Evolutionary conservation across 92 coral and sea anemone genomes (phyloP).

Genomic region (Epizoanthus ramosus): DNA sequence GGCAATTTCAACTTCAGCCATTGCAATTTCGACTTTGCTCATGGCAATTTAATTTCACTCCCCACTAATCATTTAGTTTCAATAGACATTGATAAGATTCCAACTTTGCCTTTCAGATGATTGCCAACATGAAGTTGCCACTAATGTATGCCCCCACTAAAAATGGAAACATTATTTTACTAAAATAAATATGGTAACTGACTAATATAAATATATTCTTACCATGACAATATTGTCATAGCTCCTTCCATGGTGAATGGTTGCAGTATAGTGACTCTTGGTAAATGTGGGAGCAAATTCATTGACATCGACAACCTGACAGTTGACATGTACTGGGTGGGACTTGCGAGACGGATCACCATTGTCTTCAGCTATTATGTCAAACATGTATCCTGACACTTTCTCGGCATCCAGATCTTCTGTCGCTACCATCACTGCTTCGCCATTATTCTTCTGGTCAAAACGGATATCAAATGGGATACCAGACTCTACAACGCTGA

Average conservation of each 20-base stretch:
- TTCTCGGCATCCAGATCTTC: conserved; percentile 84
- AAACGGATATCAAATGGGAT: conserved; percentile 75
- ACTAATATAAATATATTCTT: background rate
- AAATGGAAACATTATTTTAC: too few species aligned
- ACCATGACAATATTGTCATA: conserved; percentile 77
- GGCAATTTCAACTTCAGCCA: too few species aligned
- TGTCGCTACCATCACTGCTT: conserved; percentile 62
- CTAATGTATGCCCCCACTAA: too few species aligned
- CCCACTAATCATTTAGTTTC: too few species aligned
- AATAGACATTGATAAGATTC: too few species aligned
- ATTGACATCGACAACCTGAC: conserved; percentile 83
- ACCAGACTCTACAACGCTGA: conserved; percentile 72
- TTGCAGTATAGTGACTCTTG: conserved; percentile 63
- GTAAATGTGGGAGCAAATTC: conserved; percentile 81
- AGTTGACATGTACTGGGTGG: conserved; percentile 65
- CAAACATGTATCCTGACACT: conserved; percentile 70
- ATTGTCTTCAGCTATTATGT: conserved; percentile 76
- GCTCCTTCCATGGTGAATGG: conserved; percentile 63
- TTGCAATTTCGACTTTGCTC: too few species aligned
- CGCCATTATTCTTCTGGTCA: conserved; percentile 66
- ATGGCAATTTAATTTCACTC: too few species aligned
- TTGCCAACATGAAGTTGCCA: too few species aligned
- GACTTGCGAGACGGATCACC: conserved; percentile 75
- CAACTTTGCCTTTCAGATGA: too few species aligned
- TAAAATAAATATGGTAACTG: too few species aligned